Percentiles rank a stretch among this genome's conserved stretches.
These are phyloP conservation scores for Leucoraja erinaceus DNA, from an alignment of 2,113 vertebrate species.

Conservation along the genomic window DNA sequence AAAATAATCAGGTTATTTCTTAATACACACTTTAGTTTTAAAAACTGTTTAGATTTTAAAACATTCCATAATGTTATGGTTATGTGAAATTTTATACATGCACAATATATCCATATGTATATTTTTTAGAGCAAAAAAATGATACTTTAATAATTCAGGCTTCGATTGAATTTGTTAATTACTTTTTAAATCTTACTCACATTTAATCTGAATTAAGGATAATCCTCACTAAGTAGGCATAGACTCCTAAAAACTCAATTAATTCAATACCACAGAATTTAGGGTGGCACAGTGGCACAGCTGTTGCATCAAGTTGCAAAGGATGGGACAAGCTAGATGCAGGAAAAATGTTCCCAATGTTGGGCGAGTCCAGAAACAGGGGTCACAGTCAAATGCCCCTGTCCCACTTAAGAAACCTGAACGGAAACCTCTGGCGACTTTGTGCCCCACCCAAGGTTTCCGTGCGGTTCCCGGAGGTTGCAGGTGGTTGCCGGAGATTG, in stretches of 20 bases:
- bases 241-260: conserved; percentile 4
- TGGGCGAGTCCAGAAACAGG: too few relatives aligned
- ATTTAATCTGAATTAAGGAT: background rate
- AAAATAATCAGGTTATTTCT: background rate
- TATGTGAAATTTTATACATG: background rate
- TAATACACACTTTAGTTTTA: background rate
- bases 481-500: too few relatives aligned
- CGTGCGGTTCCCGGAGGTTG: too few relatives aligned
- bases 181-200: background rate
- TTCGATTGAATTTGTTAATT: background rate
- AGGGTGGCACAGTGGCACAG: too few relatives aligned
- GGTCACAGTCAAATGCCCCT: too few relatives aligned
- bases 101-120: background rate
- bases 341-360: too few relatives aligned
- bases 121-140: background rate
- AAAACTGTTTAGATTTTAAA: conserved; percentile 19
- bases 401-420: too few relatives aligned
- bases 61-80: background rate
- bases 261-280: background rate
- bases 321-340: too few relatives aligned
- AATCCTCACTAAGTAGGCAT: background rate
- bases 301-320: too few relatives aligned
- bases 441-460: too few relatives aligned
- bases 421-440: too few relatives aligned
- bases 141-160: background rate